Base-by-base conservation (phyloP, 2,888 invertebrate genomes). In the Drosophila mimica region DNA sequence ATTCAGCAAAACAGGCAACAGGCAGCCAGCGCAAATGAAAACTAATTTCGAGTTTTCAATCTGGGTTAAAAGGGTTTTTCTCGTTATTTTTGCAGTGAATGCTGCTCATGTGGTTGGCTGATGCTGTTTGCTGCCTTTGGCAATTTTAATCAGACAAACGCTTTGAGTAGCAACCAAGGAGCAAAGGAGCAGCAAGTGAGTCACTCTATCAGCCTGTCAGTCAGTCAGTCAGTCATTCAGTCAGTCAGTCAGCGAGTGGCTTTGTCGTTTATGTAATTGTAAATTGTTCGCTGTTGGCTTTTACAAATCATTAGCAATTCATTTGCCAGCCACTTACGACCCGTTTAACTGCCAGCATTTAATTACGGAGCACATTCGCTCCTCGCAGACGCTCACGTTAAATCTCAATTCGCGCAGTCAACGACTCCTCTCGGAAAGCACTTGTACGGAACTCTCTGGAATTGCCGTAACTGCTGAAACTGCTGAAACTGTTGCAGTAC, bases 21-120 rank as follows among this genome's bases (percentile, higher is more conserved):
- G 66, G 72, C 70, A 69, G 68, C 52, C 75, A 76, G 70, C 88
- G 81, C 81, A 88, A 90, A 89, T 91, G 83, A 79, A 91, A 91
- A 88, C 90, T 91, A 90, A 90, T 91, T 89, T 90, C 81, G 74
- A 86, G 88, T 83, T 90, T 85, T 82, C 87, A 90, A 89, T 90
- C 86, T 89, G 86, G 91, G 91, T 83, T 89, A 89, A 91, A 91
- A 82, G 86, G 78, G 82, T 31, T 40, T 56, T 38, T 38, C 38
- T 13, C 74, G 72, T 79, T 76, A 63, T 49, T 38, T 59, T 28
- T 56, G 56, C 40, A 8, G 15, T 20, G 46, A 46, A 15, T 25
- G 30, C 70, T 43, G 51, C 56, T 64, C 28, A 8, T 25, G 25
- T 46, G 25, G 60, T 66, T 74, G n/a, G 25, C 11, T 36, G 17